Conservation (phyloP, 2,797 vertebrate genomes). For the Tokudaia tokunoshimensis region DNA sequence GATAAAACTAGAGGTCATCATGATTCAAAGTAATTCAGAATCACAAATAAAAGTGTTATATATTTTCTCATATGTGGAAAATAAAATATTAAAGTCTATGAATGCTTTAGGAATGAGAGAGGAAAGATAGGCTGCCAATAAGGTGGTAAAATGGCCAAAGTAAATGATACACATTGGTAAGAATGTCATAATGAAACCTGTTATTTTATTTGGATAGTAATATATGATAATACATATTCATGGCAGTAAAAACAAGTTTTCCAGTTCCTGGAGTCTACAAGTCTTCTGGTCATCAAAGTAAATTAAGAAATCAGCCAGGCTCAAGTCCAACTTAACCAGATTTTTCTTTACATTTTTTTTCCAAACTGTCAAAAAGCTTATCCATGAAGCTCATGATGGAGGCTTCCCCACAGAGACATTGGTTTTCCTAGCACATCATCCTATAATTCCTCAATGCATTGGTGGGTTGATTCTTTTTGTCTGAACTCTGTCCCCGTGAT, state of each 20-base stretch:
- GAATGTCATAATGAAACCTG: background rate
- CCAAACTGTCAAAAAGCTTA: background rate
- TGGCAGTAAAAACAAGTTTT: background rate
- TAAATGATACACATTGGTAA: background rate
- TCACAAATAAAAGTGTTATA: background rate
- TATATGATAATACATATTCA: background rate
- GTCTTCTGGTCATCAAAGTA: background rate
- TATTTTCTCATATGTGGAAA: background rate
- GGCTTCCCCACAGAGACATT: background rate
- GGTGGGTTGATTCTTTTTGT: background rate
- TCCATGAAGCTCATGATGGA: background rate
- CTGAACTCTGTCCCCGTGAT: background rate
- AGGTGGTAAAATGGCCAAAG: background rate
- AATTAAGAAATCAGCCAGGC: background rate
- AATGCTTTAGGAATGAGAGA: background rate
- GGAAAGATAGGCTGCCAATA: background rate
- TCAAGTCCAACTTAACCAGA: too few species aligned
- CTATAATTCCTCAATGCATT: background rate
- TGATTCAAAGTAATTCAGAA: background rate
- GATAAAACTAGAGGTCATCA: background rate
- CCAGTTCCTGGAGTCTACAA: background rate
- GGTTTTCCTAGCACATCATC: background rate
- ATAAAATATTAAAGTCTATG: background rate
- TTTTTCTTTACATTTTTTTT: background rate
- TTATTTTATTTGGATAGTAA: background rate